These are phyloP conservation scores for Zosterops pallidus DNA, from an alignment of 2,113 vertebrate species.

Conservation along the genomic window DNA sequence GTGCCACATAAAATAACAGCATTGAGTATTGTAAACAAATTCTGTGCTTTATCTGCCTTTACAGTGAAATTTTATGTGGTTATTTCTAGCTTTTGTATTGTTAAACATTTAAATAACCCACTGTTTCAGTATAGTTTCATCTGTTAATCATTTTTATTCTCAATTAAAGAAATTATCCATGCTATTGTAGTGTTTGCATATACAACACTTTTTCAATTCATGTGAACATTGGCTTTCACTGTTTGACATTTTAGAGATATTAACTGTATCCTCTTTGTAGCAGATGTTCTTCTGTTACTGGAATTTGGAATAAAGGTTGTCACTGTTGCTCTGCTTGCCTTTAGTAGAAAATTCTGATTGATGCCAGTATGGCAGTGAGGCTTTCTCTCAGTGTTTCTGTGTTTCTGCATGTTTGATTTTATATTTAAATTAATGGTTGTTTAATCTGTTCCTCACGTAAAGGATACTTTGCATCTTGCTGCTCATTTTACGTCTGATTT, in stretches of 20 bases:
- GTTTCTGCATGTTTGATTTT: neutral
- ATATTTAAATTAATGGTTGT: neutral
- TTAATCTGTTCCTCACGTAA: neutral
- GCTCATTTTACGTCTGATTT: neutral
- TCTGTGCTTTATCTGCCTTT: neutral
- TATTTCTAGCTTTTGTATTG: neutral
- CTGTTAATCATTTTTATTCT: neutral
- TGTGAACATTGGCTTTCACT: neutral
- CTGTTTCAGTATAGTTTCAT: neutral
- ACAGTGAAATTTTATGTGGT: neutral
- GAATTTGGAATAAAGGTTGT: neutral
- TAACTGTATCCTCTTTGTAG: neutral
- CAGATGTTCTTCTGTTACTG: neutral
- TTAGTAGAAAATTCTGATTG: neutral
- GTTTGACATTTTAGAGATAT: neutral
- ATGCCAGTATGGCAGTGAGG: neutral
- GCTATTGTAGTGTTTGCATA: neutral
- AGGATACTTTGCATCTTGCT: neutral
- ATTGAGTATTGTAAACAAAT: neutral
- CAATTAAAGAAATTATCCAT: constrained; percentile 7
- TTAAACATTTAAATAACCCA: neutral
- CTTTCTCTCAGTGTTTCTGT: neutral
- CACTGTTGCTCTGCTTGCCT: neutral
- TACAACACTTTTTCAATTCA: neutral
- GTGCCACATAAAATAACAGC: neutral